These are phyloP conservation scores for Limonius californicus DNA, from an alignment of 1,140 invertebrate species.

Conservation along the genomic window DNA sequence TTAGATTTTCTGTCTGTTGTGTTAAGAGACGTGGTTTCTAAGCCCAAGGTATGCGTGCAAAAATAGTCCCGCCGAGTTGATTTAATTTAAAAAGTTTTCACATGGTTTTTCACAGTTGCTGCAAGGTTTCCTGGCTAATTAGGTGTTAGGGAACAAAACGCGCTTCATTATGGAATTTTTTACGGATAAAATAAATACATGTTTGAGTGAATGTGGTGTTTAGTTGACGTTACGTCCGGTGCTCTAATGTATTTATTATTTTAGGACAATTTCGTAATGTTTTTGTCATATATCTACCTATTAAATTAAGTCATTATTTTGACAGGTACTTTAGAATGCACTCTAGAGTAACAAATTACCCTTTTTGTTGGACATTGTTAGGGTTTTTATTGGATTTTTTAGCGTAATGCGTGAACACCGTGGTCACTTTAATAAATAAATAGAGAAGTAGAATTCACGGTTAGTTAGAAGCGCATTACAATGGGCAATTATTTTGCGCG, in stretches of 20 bases:
- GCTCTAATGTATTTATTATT: conserved; percentile 3
- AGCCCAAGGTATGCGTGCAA: no score
- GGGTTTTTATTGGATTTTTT: background rate
- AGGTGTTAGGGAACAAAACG: conserved; percentile 1
- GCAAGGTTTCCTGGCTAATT: background rate
- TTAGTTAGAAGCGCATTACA: conserved; percentile 9
- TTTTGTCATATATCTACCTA: conserved; percentile 8
- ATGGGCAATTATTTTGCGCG: conserved; percentile 1
- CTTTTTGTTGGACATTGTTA: conserved; percentile 12
- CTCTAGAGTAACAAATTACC: conserved; percentile 14
- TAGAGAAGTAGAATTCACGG: background rate
- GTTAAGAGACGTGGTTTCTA: no score
- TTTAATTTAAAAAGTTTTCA: conserved; percentile 18
- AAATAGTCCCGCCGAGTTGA: no score
- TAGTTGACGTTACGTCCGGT: background rate
- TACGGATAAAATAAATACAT: background rate
- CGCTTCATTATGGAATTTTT: conserved; percentile 1
- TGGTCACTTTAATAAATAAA: conserved; percentile 11
- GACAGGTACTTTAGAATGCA: conserved; percentile 9
- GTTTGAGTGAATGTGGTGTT: background rate
- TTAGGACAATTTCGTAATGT: conserved; percentile 3
- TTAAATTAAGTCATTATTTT: conserved; percentile 12
- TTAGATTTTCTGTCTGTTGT: no score
- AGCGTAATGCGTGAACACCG: conserved; percentile 6
- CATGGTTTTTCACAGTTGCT: conserved; percentile 12